Percentiles rank a stretch among this genome's conserved stretches.
Evolutionary conservation across 2,113 vertebrate genomes (phyloP).

Genomic region (Cacatua alba): DNA sequence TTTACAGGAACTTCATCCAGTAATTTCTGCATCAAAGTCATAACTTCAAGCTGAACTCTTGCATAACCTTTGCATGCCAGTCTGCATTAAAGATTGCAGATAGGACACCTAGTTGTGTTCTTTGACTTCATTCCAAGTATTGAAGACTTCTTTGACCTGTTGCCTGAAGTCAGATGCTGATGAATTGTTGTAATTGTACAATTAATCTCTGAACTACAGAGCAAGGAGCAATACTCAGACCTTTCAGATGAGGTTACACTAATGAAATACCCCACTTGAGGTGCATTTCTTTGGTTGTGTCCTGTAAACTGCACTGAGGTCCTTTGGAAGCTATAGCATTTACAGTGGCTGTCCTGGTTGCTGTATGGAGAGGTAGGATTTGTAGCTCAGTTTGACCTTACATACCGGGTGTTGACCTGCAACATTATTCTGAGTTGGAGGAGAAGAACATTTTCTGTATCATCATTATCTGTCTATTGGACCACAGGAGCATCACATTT

Average conservation of each 20-base stretch:
- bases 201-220: neutral
- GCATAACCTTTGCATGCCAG: neutral
- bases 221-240: neutral
- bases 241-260: neutral
- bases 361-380: neutral
- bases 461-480: neutral
- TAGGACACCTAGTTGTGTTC: neutral
- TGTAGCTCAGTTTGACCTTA: neutral
- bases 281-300: neutral
- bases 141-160: neutral
- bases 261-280: neutral
- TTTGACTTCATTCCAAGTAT: neutral
- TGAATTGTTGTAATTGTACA: neutral
- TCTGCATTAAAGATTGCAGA: neutral
- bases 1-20: neutral
- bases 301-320: neutral
- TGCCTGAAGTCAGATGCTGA: conserved; percentile 6
- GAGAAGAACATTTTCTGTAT: neutral
- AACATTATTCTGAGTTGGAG: neutral
- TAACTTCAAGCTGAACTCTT: neutral
- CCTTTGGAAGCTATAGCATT: neutral
- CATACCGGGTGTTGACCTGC: neutral
- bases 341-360: neutral
- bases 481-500: neutral
- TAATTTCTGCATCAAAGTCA: conserved; percentile 4